phyloP scores from a whole-genome alignment of 1,140 invertebrate genomes.

The Campoletis sonorensis region DNA sequence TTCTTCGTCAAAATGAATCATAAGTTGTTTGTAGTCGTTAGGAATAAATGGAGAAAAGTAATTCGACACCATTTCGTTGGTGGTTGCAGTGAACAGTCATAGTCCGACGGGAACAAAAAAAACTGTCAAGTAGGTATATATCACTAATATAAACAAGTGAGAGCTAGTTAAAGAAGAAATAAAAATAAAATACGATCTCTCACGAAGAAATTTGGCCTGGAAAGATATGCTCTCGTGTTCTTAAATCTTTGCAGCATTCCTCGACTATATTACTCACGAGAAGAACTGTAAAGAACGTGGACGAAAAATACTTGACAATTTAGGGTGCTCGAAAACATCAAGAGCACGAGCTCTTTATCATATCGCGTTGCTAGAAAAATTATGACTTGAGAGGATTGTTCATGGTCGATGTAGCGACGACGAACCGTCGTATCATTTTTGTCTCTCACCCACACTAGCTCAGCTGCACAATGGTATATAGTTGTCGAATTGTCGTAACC shows the following conservation, averaged over 20 bases:
- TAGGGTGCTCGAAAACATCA: slow-evolving; percentile 3
- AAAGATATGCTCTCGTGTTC: background rate
- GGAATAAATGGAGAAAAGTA: background rate
- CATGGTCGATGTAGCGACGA: background rate
- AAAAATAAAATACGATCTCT: slow-evolving; percentile 15
- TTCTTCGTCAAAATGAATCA: slow-evolving; percentile 4
- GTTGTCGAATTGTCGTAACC: background rate
- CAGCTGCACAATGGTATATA: too few relatives aligned
- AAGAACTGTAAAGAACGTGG: background rate
- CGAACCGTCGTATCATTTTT: background rate
- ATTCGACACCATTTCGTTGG: background rate
- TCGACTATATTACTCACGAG: background rate
- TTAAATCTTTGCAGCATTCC: background rate
- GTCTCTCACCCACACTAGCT: background rate
- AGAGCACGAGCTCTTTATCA: slow-evolving; percentile 5
- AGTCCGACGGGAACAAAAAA: slow-evolving; percentile 22
- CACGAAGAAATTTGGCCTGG: background rate
- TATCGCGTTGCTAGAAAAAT: background rate
- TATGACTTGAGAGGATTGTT: slow-evolving; percentile 15
- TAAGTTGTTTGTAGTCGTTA: background rate
- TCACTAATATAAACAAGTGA: slow-evolving; percentile 22
- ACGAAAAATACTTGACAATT: background rate
- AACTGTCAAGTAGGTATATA: slow-evolving; percentile 42
- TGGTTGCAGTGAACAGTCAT: background rate
- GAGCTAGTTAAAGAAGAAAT: background rate